A percentile compares a stretch with the other conserved stretches of the same genome.
Evolutionary conservation across 2,797 vertebrate species (phyloP).

Genomic region (Holocentrus rufus): DNA sequence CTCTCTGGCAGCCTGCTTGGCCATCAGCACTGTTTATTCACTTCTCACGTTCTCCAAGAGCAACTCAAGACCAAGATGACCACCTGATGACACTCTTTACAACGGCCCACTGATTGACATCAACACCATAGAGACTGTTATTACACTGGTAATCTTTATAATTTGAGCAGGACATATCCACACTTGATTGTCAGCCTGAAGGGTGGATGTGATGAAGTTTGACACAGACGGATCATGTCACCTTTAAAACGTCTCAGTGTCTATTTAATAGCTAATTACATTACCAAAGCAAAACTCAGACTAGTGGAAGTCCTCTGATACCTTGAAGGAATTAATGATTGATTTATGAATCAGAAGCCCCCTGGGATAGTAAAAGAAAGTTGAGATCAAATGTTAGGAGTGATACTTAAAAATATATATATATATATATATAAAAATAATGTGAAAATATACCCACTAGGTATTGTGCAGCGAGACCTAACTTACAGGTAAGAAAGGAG

Average conservation of each 20-base stretch:
- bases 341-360: constrained; percentile 70
- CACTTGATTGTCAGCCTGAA: constrained; percentile 59
- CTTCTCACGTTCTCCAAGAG: constrained; percentile 59
- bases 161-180: constrained; percentile 62
- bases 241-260: constrained; percentile 56
- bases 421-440: constrained; percentile 32
- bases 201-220: constrained; percentile 49
- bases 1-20: constrained; percentile 70
- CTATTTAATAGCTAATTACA: constrained; percentile 68
- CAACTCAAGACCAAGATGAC: constrained; percentile 38
- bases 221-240: constrained; percentile 55
- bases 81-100: constrained; percentile 61
- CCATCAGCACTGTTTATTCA: constrained; percentile 73
- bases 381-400: constrained; percentile 71
- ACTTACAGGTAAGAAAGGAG: constrained; percentile 71
- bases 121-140: constrained; percentile 34
- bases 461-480: constrained; percentile 68
- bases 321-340: constrained; percentile 68
- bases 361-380: constrained; percentile 59
- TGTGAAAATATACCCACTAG: constrained; percentile 61
- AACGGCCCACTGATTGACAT: constrained; percentile 61
- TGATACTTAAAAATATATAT: constrained; percentile 65
- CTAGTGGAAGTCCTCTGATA: constrained; percentile 53
- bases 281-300: constrained; percentile 48
- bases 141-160: constrained; percentile 63